Evolutionary conservation across 2,797 vertebrate genomes (phyloP), one percentile per base, ranked within the genome.

Genomic region (Poeciliopsis paucimaculata): DNA sequence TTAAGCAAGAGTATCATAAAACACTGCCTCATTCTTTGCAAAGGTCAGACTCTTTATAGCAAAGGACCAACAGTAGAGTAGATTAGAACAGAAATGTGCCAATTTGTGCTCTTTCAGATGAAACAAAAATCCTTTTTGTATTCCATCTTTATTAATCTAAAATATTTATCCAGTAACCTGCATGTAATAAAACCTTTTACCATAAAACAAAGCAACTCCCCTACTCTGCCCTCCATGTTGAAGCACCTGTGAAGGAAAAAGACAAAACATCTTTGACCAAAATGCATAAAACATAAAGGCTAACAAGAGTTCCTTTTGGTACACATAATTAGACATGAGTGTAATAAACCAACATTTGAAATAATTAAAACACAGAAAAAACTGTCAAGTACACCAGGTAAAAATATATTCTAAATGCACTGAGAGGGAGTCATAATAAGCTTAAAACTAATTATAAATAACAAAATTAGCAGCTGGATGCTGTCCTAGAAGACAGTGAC

Each of bases 1-100:
- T 91, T 87, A 89, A 83, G 84, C 51, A 79, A 80, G 84, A 87
- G 71, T 78, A 86, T 84, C 87, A 86, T 81, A 87, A 86, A 87
- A 86, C 80, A 79, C 43, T 77, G 49, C 51, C 85, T 80, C 74
- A 73, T 86, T 84, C 86, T 84, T 84, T 85, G 83, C 79, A 90
- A 86, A 88, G 85, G 87, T 82, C 82, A 77, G 79, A 80, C 78
- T 82, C 53, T 75, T 85, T 80, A 73, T 68, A 83, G 76, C 60
- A 74, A 76, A 85, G 71, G 72, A 45, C 15, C 45, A 20, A 77
- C 20, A 75, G 74, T 51, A 46, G 18, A 71, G 36, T 23, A 47
- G 10, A 72, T 62, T 71, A 77, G 28, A 68, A 83, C 2, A 79
- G 1, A 75, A 45, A 62, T 16, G 39, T 36, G 49, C 43, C 71